Evolutionary conservation across 2,888 invertebrate species (phyloP).

Genomic region (Yponomeuta plumbellus): DNA sequence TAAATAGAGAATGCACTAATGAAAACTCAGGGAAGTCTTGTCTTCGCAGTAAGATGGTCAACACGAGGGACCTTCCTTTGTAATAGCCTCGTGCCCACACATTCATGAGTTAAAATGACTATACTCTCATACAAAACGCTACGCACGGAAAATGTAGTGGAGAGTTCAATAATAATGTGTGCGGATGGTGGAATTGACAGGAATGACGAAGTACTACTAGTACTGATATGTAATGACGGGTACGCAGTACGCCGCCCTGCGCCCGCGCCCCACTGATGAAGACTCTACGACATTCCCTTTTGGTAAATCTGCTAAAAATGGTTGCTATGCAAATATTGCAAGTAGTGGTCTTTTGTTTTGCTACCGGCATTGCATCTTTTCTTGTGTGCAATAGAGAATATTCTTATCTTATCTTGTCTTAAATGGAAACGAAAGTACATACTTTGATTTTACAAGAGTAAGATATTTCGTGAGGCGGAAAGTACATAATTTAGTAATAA

Average conservation of each 20-base stretch:
- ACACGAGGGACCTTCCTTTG: not conserved
- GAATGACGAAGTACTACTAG: not conserved
- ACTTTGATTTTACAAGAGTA: no score
- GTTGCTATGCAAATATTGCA: no score
- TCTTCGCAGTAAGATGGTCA: not conserved
- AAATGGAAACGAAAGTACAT: no score
- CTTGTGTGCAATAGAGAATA: no score
- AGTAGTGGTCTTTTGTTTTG: no score
- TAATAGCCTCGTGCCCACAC: not conserved
- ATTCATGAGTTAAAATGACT: not conserved
- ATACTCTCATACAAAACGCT: not conserved
- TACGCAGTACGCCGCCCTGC: not conserved
- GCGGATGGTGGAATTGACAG: not conserved
- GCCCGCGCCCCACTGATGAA: not conserved
- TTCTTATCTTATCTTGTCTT: no score
- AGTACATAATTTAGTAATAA: no score
- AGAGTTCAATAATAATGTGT: not conserved
- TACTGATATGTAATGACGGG: not conserved
- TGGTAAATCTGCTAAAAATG: no score
- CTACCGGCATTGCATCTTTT: no score
- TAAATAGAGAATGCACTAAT: not conserved
- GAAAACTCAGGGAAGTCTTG: not conserved
- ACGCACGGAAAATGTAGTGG: not conserved
- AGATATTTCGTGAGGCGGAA: no score
- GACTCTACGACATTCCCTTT: not conserved